Percentiles rank a stretch among this genome's conserved stretches.
Evolutionary conservation across 2,113 vertebrate species (phyloP).

Genomic region (Saccopteryx bilineata): DNA sequence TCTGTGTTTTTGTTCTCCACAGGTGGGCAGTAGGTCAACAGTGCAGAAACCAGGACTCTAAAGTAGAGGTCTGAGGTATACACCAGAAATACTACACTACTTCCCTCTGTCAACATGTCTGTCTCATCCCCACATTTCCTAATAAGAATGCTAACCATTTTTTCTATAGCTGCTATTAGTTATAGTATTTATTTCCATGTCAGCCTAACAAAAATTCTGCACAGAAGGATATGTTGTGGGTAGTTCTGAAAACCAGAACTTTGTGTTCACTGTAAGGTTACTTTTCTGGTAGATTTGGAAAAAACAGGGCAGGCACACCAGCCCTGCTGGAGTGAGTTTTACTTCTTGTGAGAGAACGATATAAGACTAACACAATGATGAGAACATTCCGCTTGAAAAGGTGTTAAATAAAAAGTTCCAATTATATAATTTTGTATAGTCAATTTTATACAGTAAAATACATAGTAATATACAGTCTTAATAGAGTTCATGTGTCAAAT

Average conservation of each 20-base stretch:
- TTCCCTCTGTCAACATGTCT: background rate
- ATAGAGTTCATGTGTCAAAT: background rate
- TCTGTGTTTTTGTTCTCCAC: background rate
- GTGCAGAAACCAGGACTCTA: background rate
- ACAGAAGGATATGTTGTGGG: background rate
- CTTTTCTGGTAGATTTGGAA: background rate
- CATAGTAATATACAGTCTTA: background rate
- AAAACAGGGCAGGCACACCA: background rate
- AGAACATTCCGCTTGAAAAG: constrained; percentile 30
- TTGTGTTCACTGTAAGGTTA: background rate
- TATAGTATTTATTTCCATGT: background rate
- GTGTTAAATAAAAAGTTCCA: constrained; percentile 40
- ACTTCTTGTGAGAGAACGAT: background rate
- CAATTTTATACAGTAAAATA: background rate
- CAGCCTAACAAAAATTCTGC: background rate
- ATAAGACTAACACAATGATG: background rate
- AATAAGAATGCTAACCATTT: constrained; percentile 4
- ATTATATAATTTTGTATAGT: background rate
- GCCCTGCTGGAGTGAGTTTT: background rate
- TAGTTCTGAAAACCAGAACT: constrained; percentile 34
- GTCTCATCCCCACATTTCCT: background rate
- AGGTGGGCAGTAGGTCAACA: background rate
- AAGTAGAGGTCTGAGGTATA: background rate
- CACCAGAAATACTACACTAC: background rate
- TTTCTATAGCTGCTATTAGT: background rate